Evolutionary conservation across 2,113 vertebrate genomes (phyloP).

Genomic region (Oncorhynchus clarkii): DNA sequence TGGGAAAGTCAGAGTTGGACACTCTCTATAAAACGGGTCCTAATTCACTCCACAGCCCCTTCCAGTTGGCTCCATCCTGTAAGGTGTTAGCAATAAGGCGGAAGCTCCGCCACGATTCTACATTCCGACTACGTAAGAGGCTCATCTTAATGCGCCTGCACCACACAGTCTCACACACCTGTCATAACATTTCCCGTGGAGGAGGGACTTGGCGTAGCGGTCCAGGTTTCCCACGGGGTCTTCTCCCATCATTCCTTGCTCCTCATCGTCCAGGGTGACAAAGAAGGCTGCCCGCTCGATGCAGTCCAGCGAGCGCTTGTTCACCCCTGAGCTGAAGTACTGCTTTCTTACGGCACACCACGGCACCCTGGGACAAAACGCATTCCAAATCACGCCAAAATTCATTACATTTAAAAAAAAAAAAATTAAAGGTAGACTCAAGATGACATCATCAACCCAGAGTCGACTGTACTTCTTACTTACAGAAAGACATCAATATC

Average conservation of each 20-base stretch:
- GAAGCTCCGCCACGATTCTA: too few species aligned
- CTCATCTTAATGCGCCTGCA: neutral
- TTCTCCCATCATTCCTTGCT: conserved; percentile 77
- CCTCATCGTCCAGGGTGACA: conserved; percentile 78
- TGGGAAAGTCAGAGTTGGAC: too few species aligned
- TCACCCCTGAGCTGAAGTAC: conserved; percentile 72
- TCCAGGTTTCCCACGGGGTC: conserved; percentile 78
- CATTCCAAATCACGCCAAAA: neutral
- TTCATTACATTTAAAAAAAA: too few species aligned
- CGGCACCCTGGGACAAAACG: conserved; percentile 60
- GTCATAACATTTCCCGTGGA: conserved; percentile 85
- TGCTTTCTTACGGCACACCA: conserved; percentile 77
- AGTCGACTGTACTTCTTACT: neutral
- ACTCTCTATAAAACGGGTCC: too few species aligned
- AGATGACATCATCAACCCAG: neutral
- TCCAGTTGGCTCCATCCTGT: too few species aligned
- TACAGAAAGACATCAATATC: neutral
- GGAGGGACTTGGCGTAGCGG: conserved; percentile 79
- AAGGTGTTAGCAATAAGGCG: too few species aligned
- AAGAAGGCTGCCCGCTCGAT: conserved; percentile 87
- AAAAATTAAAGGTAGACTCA: neutral
- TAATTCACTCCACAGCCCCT: too few species aligned
- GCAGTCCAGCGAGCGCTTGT: conserved; percentile 72
- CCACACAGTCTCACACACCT: conserved; percentile 63
- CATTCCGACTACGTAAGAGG: too few species aligned